Percentiles rank a stretch among this genome's conserved stretches.
Evolutionary conservation across 2,797 vertebrate genomes (phyloP).

Genomic region (Protosalanx chinensis): DNA sequence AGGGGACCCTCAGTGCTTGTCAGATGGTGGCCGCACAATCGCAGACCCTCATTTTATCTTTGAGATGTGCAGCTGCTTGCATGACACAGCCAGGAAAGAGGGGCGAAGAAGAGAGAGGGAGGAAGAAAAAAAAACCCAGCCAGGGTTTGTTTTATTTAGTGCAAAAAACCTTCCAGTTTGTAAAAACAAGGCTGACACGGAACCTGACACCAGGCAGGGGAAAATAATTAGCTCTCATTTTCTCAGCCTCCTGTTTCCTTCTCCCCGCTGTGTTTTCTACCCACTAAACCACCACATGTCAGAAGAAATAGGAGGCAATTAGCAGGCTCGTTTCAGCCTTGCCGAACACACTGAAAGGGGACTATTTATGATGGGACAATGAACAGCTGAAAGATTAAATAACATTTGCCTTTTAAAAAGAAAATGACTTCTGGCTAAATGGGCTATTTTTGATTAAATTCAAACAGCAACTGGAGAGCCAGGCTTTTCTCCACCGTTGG

Average conservation of each 20-base stretch:
- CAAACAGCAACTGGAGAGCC: slow-evolving; percentile 99
- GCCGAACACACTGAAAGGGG: slow-evolving; percentile 99
- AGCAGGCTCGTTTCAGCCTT: slow-evolving; percentile 99
- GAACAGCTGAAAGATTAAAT: slow-evolving; percentile 99
- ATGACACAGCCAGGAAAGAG: slow-evolving; percentile 98
- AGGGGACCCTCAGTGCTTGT: slow-evolving; percentile 98
- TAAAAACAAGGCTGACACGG: slow-evolving; percentile 99
- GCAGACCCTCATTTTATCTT: slow-evolving; percentile 99
- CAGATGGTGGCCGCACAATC: slow-evolving; percentile 99
- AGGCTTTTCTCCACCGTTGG: slow-evolving; percentile 85
- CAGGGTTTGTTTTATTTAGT: slow-evolving; percentile 99
- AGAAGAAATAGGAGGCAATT: slow-evolving; percentile 99
- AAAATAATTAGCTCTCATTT: slow-evolving; percentile 99
- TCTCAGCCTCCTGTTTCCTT: slow-evolving; percentile 99
- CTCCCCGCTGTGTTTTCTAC: slow-evolving; percentile 99
- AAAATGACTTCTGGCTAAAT: slow-evolving; percentile 99
- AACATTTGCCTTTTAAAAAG: slow-evolving; percentile 99
- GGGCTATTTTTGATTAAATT: slow-evolving; percentile 99
- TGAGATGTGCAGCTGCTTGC: slow-evolving; percentile 99
- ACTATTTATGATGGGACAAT: slow-evolving; percentile 99
- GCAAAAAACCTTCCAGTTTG: slow-evolving; percentile 99
- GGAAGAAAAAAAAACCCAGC: slow-evolving; percentile 81
- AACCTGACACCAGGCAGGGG: slow-evolving; percentile 99
- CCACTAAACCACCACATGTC: slow-evolving; percentile 99
- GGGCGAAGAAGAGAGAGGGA: slow-evolving; percentile 55